Percentiles rank a stretch among this genome's conserved stretches.
phyloP scores from a whole-genome alignment of 2,888 invertebrate genomes.

The Plagodis pulveraria region DNA sequence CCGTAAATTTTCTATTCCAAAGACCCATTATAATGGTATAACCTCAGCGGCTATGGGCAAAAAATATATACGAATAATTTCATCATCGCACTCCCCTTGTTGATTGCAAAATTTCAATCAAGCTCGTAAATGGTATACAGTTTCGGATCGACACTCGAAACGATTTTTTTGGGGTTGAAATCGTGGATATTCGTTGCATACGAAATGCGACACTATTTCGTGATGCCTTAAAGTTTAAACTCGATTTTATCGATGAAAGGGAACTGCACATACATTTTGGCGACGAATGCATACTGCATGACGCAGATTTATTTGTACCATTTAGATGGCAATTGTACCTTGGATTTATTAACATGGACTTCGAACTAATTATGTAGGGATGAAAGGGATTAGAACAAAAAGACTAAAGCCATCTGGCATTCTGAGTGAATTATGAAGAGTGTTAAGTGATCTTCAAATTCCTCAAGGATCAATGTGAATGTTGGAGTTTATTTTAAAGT shows the following conservation, averaged over 20 bases:
- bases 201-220: slow-evolving; percentile 50
- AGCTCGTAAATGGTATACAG: slow-evolving; percentile 81
- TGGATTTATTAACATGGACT: slow-evolving; percentile 71
- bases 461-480: slow-evolving; percentile 25
- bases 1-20: slow-evolving; percentile 80
- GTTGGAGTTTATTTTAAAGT: slow-evolving; percentile 20
- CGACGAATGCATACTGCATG: slow-evolving; percentile 70
- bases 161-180: slow-evolving; percentile 78
- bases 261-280: slow-evolving; percentile 55
- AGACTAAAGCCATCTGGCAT: slow-evolving; percentile 62
- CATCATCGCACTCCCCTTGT: slow-evolving; percentile 79
- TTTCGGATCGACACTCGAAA: slow-evolving; percentile 79
- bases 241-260: slow-evolving; percentile 38
- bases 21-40: slow-evolving; percentile 74
- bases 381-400: slow-evolving; percentile 62
- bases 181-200: slow-evolving; percentile 33
- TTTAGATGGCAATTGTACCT: slow-evolving; percentile 74
- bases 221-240: slow-evolving; percentile 42
- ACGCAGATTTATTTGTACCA: slow-evolving; percentile 81
- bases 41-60: slow-evolving; percentile 69
- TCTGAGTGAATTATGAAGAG: slow-evolving; percentile 32
- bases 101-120: slow-evolving; percentile 85
- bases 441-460: slow-evolving; percentile 13
- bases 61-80: slow-evolving; percentile 83
- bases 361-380: slow-evolving; percentile 71